Conservation (phyloP, 2,888 invertebrate genomes). For the Heliconius ethilla region DNA sequence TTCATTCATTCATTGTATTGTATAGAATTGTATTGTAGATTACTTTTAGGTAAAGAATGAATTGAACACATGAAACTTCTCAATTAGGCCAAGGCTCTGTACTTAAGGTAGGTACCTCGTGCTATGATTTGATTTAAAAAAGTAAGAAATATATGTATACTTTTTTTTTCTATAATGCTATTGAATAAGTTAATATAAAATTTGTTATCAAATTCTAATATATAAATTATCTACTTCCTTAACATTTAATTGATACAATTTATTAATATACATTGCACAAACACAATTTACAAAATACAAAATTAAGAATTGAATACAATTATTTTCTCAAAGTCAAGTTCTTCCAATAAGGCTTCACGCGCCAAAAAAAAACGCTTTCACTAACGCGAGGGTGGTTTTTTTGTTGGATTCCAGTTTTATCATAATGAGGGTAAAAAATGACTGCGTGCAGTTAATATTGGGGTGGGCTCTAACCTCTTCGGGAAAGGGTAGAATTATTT, state of each 20-base stretch:
- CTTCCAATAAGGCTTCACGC: slow-evolving; percentile 21
- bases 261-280: no score
- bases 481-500: slow-evolving; percentile 3
- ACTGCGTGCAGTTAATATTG: slow-evolving; percentile 21
- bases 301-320: not conserved
- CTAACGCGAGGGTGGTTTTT: slow-evolving; percentile 38
- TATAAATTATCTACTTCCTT: no score
- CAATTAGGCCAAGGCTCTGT: not conserved
- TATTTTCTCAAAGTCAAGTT: not conserved
- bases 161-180: no score
- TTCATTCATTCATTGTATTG: not conserved
- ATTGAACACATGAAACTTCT: not conserved
- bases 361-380: slow-evolving; percentile 34
- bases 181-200: no score
- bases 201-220: no score
- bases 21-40: slow-evolving; percentile 4
- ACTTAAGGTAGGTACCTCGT: not conserved
- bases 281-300: no score
- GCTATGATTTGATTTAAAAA: not conserved
- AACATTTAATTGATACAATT: no score
- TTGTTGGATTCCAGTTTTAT: slow-evolving; percentile 40
- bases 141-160: not conserved
- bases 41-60: not conserved
- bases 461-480: slow-evolving; percentile 22
- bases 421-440: slow-evolving; percentile 30